Evolutionary conservation across 2,113 vertebrate species (phyloP).

Genomic region (Dicentrarchus labrax): DNA sequence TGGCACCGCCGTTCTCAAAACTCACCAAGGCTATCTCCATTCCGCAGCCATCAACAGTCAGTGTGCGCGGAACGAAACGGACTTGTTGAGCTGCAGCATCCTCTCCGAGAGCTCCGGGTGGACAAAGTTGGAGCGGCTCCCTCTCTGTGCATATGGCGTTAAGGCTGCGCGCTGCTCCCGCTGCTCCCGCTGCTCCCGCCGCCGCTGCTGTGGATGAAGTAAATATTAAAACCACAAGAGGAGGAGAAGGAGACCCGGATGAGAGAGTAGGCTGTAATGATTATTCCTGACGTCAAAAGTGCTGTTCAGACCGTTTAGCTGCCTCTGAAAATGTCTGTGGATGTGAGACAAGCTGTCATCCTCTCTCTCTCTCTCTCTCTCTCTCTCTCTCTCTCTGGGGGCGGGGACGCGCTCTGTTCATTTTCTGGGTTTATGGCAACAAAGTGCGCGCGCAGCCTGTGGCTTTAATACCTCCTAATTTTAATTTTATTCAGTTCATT

Average conservation of each 20-base stretch:
- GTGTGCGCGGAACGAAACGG: slow-evolving; percentile 16
- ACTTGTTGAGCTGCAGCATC: slow-evolving; percentile 75
- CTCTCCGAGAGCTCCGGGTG: neutral
- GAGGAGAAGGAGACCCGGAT: slow-evolving; percentile 79
- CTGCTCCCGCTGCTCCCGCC: neutral
- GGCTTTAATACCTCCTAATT: neutral
- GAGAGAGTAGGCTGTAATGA: slow-evolving; percentile 67
- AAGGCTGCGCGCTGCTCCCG: neutral
- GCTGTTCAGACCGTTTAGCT: slow-evolving; percentile 65
- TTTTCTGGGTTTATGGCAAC: neutral
- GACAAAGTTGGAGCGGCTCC: slow-evolving; percentile 19
- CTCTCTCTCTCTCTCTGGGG: slow-evolving; percentile 17
- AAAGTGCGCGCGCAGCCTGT: slow-evolving; percentile 13
- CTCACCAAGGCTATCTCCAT: slow-evolving; percentile 95
- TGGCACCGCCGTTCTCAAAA: slow-evolving; percentile 90
- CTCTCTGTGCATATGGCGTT: neutral
- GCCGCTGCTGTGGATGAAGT: slow-evolving; percentile 52
- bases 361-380: neutral
- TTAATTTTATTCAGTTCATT: neutral
- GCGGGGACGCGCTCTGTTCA: slow-evolving; percentile 11
- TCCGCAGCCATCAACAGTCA: slow-evolving; percentile 81
- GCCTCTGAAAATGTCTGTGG: slow-evolving; percentile 65
- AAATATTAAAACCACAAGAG: slow-evolving; percentile 61
- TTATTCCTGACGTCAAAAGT: slow-evolving; percentile 84
- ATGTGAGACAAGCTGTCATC: slow-evolving; percentile 52